These are phyloP conservation scores for Anthopleura sola DNA, from an alignment of 64 coral and sea anemone species.

Conservation along the genomic window DNA sequence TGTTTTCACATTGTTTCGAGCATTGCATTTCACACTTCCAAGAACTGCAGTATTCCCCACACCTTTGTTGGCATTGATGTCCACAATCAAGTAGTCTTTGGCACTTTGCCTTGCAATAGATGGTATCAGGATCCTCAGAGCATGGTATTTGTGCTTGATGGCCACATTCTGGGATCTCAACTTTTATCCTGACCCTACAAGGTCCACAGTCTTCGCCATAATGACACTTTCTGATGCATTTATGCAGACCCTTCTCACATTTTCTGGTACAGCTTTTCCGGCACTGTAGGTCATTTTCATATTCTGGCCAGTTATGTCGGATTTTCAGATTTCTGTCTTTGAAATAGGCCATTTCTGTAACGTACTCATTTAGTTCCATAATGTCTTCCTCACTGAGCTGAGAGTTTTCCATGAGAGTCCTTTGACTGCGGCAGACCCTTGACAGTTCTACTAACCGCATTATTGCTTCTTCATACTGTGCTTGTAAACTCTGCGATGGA, in stretches of 20 bases:
- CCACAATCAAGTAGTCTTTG: slow-evolving; percentile 28
- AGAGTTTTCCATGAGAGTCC: background rate
- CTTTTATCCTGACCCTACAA: background rate
- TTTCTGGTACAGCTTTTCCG: background rate
- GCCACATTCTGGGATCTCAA: background rate
- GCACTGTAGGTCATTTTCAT: background rate
- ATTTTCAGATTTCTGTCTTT: slow-evolving; percentile 1
- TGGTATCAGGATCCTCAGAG: background rate
- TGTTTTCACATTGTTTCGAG: background rate
- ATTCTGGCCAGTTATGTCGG: background rate
- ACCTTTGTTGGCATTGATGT: slow-evolving; percentile 28
- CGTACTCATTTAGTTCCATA: background rate
- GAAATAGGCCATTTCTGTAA: background rate
- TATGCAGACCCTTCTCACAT: background rate
- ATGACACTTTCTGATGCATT: background rate
- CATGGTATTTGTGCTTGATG: slow-evolving; percentile 1
- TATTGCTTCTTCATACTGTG: background rate
- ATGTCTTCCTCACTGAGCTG: background rate
- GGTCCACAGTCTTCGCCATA: background rate
- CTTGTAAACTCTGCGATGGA: slow-evolving; percentile 10
- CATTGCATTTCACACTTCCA: slow-evolving; percentile 9
- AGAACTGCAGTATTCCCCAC: background rate
- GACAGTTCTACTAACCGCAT: background rate
- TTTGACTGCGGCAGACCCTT: background rate
- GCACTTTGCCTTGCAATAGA: slow-evolving; percentile 23